Percentiles rank a stretch among this genome's conserved stretches.
phyloP scores from a whole-genome alignment of 2,797 vertebrate species.

The Yasuhikotakia modesta region DNA sequence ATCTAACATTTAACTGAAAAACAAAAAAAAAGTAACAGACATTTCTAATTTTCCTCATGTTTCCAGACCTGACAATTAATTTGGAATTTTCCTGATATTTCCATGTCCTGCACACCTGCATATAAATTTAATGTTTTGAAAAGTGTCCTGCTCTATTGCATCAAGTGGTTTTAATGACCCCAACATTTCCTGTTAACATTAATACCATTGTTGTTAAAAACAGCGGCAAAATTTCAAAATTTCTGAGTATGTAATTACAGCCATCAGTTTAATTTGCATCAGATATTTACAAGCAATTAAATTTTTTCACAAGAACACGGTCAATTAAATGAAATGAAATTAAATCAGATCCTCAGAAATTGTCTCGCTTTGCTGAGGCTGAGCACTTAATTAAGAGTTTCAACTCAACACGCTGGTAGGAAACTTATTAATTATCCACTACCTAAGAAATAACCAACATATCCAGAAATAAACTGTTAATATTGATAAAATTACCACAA shows the following conservation, averaged over 20 bases:
- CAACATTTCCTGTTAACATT: background rate
- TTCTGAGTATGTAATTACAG: background rate
- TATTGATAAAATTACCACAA: slow-evolving; percentile 31
- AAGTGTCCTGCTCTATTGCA: background rate
- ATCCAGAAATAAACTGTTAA: slow-evolving; percentile 22
- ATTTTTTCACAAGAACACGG: background rate
- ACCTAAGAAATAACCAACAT: background rate
- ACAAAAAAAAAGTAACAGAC: too few species aligned
- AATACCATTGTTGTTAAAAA: slow-evolving; percentile 3
- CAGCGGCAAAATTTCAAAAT: background rate
- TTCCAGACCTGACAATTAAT: background rate
- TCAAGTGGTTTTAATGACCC: background rate
- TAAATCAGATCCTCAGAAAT: slow-evolving; percentile 10
- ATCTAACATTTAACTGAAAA: background rate
- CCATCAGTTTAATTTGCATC: background rate
- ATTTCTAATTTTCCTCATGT: background rate
- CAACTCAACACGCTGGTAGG: slow-evolving; percentile 14
- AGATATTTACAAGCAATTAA: background rate
- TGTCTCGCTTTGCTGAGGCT: background rate
- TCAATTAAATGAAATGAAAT: background rate
- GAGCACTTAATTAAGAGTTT: slow-evolving; percentile 11
- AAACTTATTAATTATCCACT: slow-evolving; percentile 14
- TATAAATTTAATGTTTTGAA: background rate
- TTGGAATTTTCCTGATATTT: background rate
- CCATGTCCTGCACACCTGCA: background rate